Evolutionary conservation across 2,797 vertebrate genomes (phyloP).

Genomic region (Coilia nasus): DNA sequence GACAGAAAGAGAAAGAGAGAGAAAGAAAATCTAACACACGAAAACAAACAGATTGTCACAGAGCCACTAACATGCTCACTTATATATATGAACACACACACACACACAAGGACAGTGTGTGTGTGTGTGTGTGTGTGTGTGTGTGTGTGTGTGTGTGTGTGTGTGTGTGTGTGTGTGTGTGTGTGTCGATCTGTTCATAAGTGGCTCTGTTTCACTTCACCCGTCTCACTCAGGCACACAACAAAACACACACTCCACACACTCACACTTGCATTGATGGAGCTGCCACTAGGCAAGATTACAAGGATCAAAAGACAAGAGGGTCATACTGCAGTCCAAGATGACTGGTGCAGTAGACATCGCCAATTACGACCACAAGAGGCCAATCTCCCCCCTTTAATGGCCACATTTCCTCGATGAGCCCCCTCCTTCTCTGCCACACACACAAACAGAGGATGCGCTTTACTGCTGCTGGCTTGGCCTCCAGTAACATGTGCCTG

Average conservation of each 20-base stretch:
- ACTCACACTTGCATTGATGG: neutral
- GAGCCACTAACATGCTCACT: neutral
- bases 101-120: neutral
- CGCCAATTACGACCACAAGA: neutral
- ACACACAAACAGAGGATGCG: neutral
- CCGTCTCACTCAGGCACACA: neutral
- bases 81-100: no score
- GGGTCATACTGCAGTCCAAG: neutral
- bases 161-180: neutral
- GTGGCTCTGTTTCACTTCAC: neutral
- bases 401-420: neutral
- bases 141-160: neutral
- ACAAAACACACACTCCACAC: neutral
- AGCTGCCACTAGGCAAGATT: conserved; percentile 14
- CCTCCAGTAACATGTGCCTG: neutral
- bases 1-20: no score
- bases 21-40: no score
- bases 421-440: neutral
- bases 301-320: conserved; percentile 21
- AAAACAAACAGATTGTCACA: neutral
- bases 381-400: neutral
- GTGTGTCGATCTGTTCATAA: no score
- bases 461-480: neutral
- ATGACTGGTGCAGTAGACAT: neutral
- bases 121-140: no score